Evolutionary conservation across 64 coral and sea anemone genomes (phyloP).

Genomic region (Porites lutea): DNA sequence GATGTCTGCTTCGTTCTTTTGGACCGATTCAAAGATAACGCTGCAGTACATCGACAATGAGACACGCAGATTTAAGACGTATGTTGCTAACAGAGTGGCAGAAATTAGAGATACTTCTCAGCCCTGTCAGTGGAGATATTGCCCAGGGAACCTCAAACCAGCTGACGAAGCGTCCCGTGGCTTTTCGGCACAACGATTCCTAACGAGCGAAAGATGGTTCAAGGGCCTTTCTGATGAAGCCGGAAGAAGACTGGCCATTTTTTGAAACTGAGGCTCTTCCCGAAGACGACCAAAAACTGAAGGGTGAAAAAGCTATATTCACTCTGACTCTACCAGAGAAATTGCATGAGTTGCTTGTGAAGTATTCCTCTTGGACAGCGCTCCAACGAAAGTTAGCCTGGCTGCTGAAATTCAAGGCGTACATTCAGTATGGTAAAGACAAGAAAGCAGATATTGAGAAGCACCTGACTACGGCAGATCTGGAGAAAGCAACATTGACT

Average conservation of each 20-base stretch:
- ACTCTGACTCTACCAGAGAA: background rate
- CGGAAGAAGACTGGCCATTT: slow-evolving; percentile 63
- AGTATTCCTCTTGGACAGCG: slow-evolving; percentile 46
- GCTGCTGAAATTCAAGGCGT: slow-evolving; percentile 63
- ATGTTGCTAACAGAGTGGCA: slow-evolving; percentile 69
- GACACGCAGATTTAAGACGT: slow-evolving; percentile 58
- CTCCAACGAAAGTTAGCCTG: slow-evolving; percentile 64
- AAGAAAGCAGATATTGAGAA: background rate
- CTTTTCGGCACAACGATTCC: slow-evolving; percentile 15
- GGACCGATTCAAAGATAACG: slow-evolving; percentile 71
- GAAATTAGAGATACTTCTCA: slow-evolving; percentile 38
- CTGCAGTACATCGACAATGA: slow-evolving; percentile 77
- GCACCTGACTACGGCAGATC: slow-evolving; percentile 14
- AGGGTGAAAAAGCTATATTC: slow-evolving; percentile 48
- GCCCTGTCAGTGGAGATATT: slow-evolving; percentile 62
- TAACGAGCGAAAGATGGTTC: slow-evolving; percentile 52
- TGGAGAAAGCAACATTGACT: background rate
- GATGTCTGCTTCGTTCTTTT: slow-evolving; percentile 32
- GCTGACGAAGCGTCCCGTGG: slow-evolving; percentile 44
- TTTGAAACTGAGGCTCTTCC: background rate
- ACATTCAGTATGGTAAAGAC: background rate
- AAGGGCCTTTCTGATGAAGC: slow-evolving; percentile 41
- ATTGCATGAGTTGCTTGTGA: slow-evolving; percentile 40
- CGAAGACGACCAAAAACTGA: slow-evolving; percentile 44
- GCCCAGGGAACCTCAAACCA: slow-evolving; percentile 58